phyloP scores from a whole-genome alignment of 2,797 vertebrate species.

The Trachops cirrhosus region DNA sequence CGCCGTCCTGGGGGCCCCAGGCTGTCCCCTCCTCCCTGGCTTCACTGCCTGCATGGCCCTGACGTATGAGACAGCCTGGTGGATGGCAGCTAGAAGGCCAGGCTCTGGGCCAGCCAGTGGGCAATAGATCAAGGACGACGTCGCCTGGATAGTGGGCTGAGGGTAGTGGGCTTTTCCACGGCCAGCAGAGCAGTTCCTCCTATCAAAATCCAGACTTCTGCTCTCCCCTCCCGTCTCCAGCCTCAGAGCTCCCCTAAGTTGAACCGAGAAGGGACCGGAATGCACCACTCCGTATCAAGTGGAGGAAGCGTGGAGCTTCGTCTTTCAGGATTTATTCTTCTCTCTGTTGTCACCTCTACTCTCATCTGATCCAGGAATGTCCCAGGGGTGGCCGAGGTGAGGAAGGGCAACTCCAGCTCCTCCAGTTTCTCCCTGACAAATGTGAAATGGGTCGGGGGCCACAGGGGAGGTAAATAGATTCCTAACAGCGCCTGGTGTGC shows the following conservation, averaged over 20 bases:
- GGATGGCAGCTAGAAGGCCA: background rate
- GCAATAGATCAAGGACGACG: background rate
- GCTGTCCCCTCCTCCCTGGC: background rate
- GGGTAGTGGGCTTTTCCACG: background rate
- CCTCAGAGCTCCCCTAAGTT: background rate
- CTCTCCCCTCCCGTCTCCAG: conserved; percentile 10
- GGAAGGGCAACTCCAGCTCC: conserved; percentile 41
- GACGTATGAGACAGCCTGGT: background rate
- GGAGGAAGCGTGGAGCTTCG: conserved; percentile 28
- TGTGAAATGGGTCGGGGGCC: conserved; percentile 41
- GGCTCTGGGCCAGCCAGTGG: background rate
- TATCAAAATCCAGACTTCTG: background rate
- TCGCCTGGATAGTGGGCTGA: background rate
- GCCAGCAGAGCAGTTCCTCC: background rate
- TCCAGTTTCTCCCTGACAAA: conserved; percentile 65
- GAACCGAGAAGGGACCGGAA: background rate
- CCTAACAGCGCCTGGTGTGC: conserved; percentile 27
- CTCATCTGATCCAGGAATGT: conserved; percentile 34
- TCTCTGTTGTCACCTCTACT: conserved; percentile 47
- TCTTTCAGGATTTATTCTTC: conserved; percentile 63
- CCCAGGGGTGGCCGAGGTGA: background rate
- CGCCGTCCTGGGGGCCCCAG: background rate
- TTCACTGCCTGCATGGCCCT: background rate
- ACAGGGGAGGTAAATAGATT: conserved; percentile 42
- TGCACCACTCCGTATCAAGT: conserved; percentile 32